Evolutionary conservation across 2,113 vertebrate genomes (phyloP).

Genomic region (Felis chaus): DNA sequence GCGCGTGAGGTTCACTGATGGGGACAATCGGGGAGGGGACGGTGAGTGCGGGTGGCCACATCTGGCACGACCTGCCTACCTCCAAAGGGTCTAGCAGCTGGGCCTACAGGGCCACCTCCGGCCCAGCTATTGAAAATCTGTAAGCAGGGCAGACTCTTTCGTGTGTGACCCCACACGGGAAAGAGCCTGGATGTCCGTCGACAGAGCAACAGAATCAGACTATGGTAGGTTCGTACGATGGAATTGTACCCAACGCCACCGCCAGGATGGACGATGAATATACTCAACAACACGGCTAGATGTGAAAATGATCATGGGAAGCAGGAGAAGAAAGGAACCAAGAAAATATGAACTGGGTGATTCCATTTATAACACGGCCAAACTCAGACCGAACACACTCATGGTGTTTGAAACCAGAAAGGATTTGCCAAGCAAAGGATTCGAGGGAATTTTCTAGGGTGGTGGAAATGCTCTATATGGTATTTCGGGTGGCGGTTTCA

Average conservation of each 20-base stretch:
- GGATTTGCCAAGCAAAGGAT: not conserved
- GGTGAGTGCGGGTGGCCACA: not conserved
- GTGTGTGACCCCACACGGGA: not conserved
- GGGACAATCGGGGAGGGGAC: not conserved
- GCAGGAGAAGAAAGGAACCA: not conserved
- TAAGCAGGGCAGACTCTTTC: not conserved
- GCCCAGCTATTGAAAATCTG: not conserved
- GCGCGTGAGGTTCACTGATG: constrained; percentile 93
- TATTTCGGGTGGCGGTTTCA: not conserved
- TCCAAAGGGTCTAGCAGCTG: not conserved
- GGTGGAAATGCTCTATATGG: not conserved
- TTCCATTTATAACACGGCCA: not conserved
- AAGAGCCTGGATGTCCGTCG: not conserved
- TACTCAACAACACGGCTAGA: not conserved
- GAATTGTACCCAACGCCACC: not conserved
- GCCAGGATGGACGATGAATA: not conserved
- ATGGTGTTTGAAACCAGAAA: not conserved
- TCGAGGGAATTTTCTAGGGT: not conserved
- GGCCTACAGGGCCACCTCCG: not conserved
- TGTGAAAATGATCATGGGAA: not conserved
- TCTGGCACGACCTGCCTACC: not conserved
- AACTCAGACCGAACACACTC: not conserved
- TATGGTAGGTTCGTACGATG: not conserved
- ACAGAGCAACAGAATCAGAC: not conserved
- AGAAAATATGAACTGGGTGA: not conserved